Base-by-base conservation (phyloP, 2,888 invertebrate genomes). In the Drosophila infuscata region DNA sequence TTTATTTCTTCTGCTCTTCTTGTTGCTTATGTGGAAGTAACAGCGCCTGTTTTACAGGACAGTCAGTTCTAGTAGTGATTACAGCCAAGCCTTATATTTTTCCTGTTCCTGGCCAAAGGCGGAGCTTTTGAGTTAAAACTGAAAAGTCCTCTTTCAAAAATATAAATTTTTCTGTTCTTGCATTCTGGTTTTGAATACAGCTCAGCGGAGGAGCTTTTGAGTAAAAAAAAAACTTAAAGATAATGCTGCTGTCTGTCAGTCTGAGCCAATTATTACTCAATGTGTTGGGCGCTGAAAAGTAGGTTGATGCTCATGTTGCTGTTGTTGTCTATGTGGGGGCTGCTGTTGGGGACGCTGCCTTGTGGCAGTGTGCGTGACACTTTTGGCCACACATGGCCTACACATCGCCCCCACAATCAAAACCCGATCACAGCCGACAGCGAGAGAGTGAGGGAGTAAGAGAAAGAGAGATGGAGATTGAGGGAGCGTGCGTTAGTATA, bases 231-330 rank as follows among this genome's bases (percentile, higher is more conserved):
- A 15, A 25, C 46, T 15, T 25, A 17, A 32, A 57, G 57, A 57
- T 57, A 43, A 41, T 57, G 8, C 32, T 56, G 56, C 25, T 17
- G 36, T 8, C 20, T 57, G 32, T 67, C 46, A 32, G 32, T 67
- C 49, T 61, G 58, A 62, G 68, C 76, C 88, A 79, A 75, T 76
- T 79, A 86, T 88, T 88, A 82, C 88, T 84, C 86, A 88, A 88
- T 88, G 82, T 76, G 70, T 71, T 79, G 51, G 76, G 83, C 76
- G 77, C 81, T 74, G 60, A 82, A 88, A 79, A 88, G 76, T 88
- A 83, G 86, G 88, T 88, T 85, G 81, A 73, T 76, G 79, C 51
- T 75, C 64, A 25, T 29, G 46, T 51, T 74, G 56, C 59, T 59
- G 65, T 52, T 69, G 77, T 54, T 72, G 52, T 77, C 57, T 60